Conservation (phyloP, 37 sponge, comb jelly and placozoan genomes). For the Aplysina aerophoba region DNA sequence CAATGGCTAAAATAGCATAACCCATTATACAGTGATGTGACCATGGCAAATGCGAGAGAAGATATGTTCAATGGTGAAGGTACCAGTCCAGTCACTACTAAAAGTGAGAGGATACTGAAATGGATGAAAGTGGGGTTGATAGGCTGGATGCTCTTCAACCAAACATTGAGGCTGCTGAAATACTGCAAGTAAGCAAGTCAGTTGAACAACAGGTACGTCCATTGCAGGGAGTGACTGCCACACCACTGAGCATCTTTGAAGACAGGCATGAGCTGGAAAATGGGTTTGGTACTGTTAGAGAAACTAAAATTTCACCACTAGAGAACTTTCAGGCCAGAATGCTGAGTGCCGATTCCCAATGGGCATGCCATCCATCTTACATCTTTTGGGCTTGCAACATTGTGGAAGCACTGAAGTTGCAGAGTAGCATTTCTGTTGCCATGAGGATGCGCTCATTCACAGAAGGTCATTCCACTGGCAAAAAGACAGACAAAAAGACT, state of each 20-base stretch:
- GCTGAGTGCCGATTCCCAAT: constrained; percentile 6
- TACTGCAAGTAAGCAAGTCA: neutral
- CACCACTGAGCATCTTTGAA: neutral
- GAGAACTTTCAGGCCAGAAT: neutral
- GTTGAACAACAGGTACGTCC: neutral
- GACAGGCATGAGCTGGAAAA: neutral
- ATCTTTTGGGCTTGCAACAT: constrained; percentile 23
- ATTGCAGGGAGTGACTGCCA: neutral
- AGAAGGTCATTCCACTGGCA: neutral
- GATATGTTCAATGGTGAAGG: no score
- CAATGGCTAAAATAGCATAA: no score
- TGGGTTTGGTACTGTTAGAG: constrained; percentile 8
- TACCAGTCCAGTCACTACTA: no score
- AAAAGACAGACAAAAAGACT: neutral
- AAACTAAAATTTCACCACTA: neutral
- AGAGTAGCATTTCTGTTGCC: neutral
- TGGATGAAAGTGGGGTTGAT: neutral
- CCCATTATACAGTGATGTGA: no score
- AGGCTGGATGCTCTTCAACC: neutral
- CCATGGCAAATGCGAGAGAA: no score
- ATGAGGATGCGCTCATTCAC: neutral
- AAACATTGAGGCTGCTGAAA: neutral
- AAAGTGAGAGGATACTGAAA: neutral
- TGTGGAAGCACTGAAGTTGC: neutral
- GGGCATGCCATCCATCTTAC: neutral